Evolutionary conservation across 2,113 vertebrate species (phyloP).

Genomic region (Probosciger aterrimus): DNA sequence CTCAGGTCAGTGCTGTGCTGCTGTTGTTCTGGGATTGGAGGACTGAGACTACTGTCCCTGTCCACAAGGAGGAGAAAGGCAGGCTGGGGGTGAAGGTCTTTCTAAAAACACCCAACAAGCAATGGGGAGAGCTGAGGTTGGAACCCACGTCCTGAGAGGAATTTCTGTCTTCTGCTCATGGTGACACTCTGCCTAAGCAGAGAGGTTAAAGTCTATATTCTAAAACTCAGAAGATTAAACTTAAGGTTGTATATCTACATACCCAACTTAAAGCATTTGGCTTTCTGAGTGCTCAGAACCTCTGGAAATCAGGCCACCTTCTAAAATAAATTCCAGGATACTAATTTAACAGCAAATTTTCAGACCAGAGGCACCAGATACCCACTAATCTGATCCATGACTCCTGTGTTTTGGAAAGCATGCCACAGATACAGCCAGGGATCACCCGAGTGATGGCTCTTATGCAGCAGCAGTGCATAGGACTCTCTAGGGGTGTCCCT

Average conservation of each 20-base stretch:
- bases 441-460: fast-evolving
- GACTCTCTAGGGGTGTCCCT: neutral
- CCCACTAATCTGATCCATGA: fast-evolving
- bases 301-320: neutral
- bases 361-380: neutral
- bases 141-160: neutral
- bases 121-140: neutral
- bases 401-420: neutral
- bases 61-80: neutral
- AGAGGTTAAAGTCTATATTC: neutral
- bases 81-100: neutral
- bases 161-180: neutral
- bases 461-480: fast-evolving
- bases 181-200: neutral
- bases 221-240: neutral
- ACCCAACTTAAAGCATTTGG: neutral
- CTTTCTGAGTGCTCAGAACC: neutral
- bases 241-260: neutral
- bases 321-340: neutral
- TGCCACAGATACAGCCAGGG: neutral
- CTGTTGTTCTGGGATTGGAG: neutral
- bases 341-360: neutral
- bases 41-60: neutral
- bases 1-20: neutral
- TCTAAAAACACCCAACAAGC: neutral